Evolutionary conservation across 2,888 invertebrate genomes (phyloP), one percentile per base, ranked within the genome.

Genomic region (Amphipyra tragopoginis): DNA sequence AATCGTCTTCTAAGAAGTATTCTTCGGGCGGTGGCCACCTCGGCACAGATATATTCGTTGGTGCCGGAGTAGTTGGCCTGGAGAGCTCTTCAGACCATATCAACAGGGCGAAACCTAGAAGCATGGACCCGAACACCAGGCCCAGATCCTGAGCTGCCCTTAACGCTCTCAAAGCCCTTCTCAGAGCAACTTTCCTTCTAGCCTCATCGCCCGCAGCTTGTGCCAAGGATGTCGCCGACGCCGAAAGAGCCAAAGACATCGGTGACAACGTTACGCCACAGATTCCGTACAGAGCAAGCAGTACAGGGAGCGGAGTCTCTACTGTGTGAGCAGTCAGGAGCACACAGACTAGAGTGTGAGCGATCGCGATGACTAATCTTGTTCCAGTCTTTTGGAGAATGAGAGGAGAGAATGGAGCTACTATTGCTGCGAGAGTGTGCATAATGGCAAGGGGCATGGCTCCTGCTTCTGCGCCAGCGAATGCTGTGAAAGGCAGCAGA

Each of bases 361-460:
- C 82, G 93, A 90, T 72, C 86, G 95, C 90, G 34, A 94, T 88
- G 1, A 92, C 90, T 15, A 90, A 68, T 66, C 93, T 82, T 6
- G 89, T 87, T 33, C 94, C 93, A 26, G 90, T 88, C 72, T 92
- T 93, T 69, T 93, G 94, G 1, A 94, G 84, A 34, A 94, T 92
- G 0, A 92, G 75, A 0, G 94, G 93, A 0, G 94, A 91, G 75
- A 94, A 91, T 0, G 94, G 94, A 0, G 94, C 93, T 40, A 96
- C 95, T 0, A 95, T 79, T 0, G 97, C 96, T 1, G 96, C 96
- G 33, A 96, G 87, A 0, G 96, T 84, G 80, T 96, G 96, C 84
- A 96, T 95, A 9, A 95, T 86, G 0, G 96, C 95, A 10, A 97
- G 90, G 1, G 97, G 93, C 51, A 96, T 85, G 0, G 97, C 96